Conservation (phyloP, 2,113 vertebrate species). For the Beaufortia kweichowensis region DNA sequence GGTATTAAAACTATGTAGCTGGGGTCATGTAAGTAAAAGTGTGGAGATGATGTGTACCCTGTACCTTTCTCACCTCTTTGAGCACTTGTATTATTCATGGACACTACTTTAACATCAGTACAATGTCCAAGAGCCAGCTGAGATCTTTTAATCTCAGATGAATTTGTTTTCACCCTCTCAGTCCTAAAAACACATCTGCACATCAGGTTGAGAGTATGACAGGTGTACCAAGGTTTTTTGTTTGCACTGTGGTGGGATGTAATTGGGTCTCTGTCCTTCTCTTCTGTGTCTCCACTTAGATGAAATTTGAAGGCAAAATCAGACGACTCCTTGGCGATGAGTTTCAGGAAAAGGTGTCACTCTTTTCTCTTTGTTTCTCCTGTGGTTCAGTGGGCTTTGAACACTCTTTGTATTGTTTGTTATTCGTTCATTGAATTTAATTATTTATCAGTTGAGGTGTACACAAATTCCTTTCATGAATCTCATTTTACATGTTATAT, state of each 20-base stretch:
- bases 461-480: no score
- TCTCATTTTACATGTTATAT: no score
- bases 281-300: slow-evolving; percentile 68
- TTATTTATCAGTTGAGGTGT: no score
- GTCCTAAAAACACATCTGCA: no score
- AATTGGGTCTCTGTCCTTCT: slow-evolving; percentile 55
- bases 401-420: slow-evolving; percentile 6
- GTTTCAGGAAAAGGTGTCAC: slow-evolving; percentile 83
- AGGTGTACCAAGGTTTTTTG: slow-evolving; percentile 8
- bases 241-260: slow-evolving; percentile 59
- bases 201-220: background rate
- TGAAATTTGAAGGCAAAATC: slow-evolving; percentile 83
- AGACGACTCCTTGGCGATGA: slow-evolving; percentile 80
- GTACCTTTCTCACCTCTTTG: background rate
- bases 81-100: background rate
- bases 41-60: background rate
- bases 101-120: background rate
- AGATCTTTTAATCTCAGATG: no score
- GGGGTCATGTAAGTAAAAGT: slow-evolving; percentile 9
- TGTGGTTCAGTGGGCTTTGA: slow-evolving; percentile 14
- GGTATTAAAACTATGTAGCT: slow-evolving; percentile 56
- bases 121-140: no score
- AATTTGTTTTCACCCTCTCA: no score
- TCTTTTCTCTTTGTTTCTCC: slow-evolving; percentile 8
- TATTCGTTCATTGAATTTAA: background rate